Percentiles rank a stretch among this genome's conserved stretches.
phyloP scores from a whole-genome alignment of 2,888 invertebrate species.

The Physocephala rufipes region DNA sequence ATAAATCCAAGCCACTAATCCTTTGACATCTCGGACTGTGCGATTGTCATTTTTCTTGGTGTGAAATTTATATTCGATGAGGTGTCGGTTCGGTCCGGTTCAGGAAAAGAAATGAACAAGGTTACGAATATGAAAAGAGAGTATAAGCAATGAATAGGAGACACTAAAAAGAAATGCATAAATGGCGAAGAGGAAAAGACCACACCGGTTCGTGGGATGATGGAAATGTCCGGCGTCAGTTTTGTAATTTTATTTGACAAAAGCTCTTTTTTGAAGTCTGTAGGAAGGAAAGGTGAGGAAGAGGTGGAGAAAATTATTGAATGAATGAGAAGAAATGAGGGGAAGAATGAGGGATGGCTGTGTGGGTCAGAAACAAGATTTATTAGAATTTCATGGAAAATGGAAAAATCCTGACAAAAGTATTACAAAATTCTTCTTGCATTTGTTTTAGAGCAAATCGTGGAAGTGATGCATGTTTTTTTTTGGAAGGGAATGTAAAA shows the following conservation, averaged over 20 bases:
- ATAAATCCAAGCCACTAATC: constrained; percentile 46
- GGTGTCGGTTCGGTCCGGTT: background rate
- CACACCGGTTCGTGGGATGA: background rate
- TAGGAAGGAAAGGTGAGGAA: constrained; percentile 15
- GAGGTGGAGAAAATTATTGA: constrained; percentile 1
- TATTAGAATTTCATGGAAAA: constrained; percentile 16
- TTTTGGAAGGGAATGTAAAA: no score
- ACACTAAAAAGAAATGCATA: no score
- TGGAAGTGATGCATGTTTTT: no score
- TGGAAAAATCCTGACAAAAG: background rate
- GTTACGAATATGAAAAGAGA: background rate
- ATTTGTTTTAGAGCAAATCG: no score
- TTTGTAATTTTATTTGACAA: constrained; percentile 7
- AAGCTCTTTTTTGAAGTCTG: constrained; percentile 3
- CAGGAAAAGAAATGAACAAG: no score
- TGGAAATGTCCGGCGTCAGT: background rate
- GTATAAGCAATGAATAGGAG: background rate
- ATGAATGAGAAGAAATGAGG: constrained; percentile 26
- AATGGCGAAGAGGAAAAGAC: no score
- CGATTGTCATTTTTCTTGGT: constrained; percentile 29
- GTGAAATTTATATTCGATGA: constrained; percentile 28
- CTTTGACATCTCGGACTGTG: constrained; percentile 42
- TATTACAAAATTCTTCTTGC: no score
- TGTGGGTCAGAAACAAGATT: background rate
- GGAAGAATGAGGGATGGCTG: background rate